Base-by-base conservation (phyloP, 64 coral and sea anemone genomes). In the Acropora yongei region DNA sequence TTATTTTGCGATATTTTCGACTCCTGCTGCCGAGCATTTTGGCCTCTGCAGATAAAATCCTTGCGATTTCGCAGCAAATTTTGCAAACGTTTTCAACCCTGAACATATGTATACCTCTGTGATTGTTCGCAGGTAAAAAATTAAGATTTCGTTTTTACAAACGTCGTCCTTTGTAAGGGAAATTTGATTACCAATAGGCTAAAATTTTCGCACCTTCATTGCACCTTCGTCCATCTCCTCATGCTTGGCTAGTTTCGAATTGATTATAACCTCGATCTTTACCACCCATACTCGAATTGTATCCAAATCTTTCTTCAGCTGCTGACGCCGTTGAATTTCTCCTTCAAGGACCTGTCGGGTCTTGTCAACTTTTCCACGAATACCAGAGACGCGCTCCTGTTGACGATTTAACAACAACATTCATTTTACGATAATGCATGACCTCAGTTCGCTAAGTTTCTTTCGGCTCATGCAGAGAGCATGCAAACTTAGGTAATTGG, bases 281-380 rank as follows among this genome's bases (percentile, higher is more conserved):
- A 86, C 89, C 0, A 98, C 90, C 97, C 97, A 98, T 6, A 93
- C 95, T 19, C 88, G 87, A 69, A 98, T 98, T 46, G 86, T 85
- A 18, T 95, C 97, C n/a, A 98, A 77, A 49, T 98, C 97, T 91
- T 93, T 98, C 19, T 83, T 93, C 89, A 95, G 78, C 13, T 98
- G 94, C 4, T 96, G 87, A 16, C 97, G 72, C 51, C 89, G 89
- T 8, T 84, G 84, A 47, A 98, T 74, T 80, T 98, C 97, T 2
- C 94, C 94, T 57, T 98, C 91, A 41, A 98, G 68, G 55, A 96
- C 94, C 84, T 98, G 97, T 8, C 84, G 82, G 7, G 82, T 72
- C 49, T 85, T 85, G 42, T 85, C 82, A 20, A 48, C 60, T 19
- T 69, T 85, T 9, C 82, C 82, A 49, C 65, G 61, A 45, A 85